phyloP scores from a whole-genome alignment of 2,888 invertebrate species.

The Dryobota labecula region DNA sequence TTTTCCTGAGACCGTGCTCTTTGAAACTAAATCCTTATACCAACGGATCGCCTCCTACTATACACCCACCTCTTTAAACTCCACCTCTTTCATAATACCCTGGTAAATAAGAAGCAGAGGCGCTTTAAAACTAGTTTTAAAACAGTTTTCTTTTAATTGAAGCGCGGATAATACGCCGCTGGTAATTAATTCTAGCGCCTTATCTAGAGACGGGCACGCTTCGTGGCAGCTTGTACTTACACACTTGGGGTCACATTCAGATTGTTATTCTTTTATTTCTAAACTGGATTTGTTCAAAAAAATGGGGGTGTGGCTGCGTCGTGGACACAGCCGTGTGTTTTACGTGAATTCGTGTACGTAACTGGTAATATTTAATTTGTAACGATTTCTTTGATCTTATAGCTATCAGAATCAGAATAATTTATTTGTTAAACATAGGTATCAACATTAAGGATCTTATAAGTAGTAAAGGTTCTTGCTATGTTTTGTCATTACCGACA shows the following conservation, averaged over 20 bases:
- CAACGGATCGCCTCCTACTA: not conserved
- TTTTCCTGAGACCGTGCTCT: not conserved
- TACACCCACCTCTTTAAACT: constrained; percentile 16
- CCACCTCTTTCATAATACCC: constrained; percentile 39
- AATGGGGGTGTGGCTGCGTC: too few relatives aligned
- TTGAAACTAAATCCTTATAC: constrained; percentile 17
- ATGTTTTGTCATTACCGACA: too few relatives aligned
- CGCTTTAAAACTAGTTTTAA: constrained; percentile 49
- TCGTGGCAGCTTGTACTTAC: not conserved
- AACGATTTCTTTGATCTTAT: too few relatives aligned
- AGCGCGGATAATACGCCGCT: constrained; percentile 43
- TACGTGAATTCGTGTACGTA: too few relatives aligned
- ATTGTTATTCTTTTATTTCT: not conserved
- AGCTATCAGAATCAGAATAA: too few relatives aligned
- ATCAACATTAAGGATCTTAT: too few relatives aligned
- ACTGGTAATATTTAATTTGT: too few relatives aligned
- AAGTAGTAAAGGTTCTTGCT: too few relatives aligned
- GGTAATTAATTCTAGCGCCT: constrained; percentile 53
- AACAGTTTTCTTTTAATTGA: constrained; percentile 50
- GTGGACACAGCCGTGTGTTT: too few relatives aligned
- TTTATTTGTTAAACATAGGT: too few relatives aligned
- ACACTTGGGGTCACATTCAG: not conserved
- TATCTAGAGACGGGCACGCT: constrained; percentile 32
- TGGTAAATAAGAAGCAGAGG: constrained; percentile 22
- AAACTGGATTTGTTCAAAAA: not conserved